Evolutionary conservation across 2,888 invertebrate species (phyloP), one percentile per base, ranked within the genome.

Genomic region (Chromoteleia sp.): DNA sequence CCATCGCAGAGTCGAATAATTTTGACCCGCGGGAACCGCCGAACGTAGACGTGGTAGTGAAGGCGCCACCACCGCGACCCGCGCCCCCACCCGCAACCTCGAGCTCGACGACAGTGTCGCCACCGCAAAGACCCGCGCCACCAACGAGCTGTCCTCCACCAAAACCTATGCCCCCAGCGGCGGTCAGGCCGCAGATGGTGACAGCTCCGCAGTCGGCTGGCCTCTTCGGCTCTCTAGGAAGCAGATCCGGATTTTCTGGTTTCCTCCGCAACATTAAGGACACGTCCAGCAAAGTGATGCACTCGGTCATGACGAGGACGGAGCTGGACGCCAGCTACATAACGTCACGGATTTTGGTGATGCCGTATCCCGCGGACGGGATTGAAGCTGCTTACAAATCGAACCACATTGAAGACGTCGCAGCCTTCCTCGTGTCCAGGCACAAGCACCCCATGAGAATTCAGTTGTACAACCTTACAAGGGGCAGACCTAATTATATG

Each of bases 251-350:
- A 88, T 74, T 86, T 29, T 98, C 98, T 1, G 98, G 96, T 88
- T 76, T 86, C 14, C 93, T 99, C 79, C 98, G 98, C 89, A 98
- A 98, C 89, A 93, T 99, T 25, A 98, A 98, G 91, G 99, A 99
- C 89, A 98, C 98, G 0, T 98, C 98, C 15, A 96, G 96, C 36
- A 98, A 98, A 93, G 98, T 99, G 43, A 98, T 99, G 96, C 98
- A 98, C 91, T 97, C 98, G 36, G 97, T 99, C 84, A 97, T 98
- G 92, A 96, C 96, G 30, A 94, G 97, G 86, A 95, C 95, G 58
- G 98, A 98, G 92, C 92, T 98, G 88, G 98, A 99, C 90, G 96
- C 98, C 68, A 97, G 96, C 89, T 98, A 98, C 92, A 95, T 99
- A 83, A 98, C 98, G 7, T 97, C 98, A 58, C 94, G 98, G 73